A percentile compares a stretch with the other conserved stretches of the same genome.
Conservation (phyloP, 2,797 vertebrate species). For the Coendou prehensilis region DNA sequence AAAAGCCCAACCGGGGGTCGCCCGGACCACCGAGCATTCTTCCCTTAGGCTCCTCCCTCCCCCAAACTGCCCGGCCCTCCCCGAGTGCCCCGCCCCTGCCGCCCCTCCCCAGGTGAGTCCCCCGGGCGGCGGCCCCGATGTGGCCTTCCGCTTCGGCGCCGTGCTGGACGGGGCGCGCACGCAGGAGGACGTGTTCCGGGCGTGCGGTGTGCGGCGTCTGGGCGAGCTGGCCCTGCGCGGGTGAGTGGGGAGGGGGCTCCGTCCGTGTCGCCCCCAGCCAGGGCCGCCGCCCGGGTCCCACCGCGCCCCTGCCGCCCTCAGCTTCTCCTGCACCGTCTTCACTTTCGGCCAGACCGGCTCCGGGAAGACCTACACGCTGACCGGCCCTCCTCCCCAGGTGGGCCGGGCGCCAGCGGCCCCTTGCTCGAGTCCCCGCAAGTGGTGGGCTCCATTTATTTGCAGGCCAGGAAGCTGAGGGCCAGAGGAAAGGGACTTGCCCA, state of each 20-base stretch:
- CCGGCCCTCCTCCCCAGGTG: constrained; percentile 89
- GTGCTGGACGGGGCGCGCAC: constrained; percentile 87
- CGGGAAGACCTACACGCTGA: constrained; percentile 90
- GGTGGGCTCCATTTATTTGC: not conserved
- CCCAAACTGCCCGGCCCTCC: not conserved
- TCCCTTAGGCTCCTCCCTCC: not conserved
- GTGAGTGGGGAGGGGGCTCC: constrained; percentile 76
- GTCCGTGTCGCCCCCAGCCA: rapidly evolving
- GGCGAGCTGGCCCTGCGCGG: constrained; percentile 87
- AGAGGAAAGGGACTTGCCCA: not conserved
- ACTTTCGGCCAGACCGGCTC: constrained; percentile 91
- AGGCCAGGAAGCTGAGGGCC: not conserved
- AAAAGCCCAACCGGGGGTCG: not conserved
- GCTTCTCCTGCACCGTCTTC: constrained; percentile 90
- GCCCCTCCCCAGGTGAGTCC: constrained; percentile 68
- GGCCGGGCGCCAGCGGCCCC: rapidly evolving
- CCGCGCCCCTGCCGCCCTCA: constrained; percentile 68
- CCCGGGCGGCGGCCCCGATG: constrained; percentile 85
- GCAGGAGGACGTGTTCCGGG: constrained; percentile 89
- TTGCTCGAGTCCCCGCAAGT: not conserved
- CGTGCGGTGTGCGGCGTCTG: constrained; percentile 87
- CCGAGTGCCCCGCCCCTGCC: not conserved
- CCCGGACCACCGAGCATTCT: rapidly evolving
- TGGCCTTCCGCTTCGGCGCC: constrained; percentile 87
- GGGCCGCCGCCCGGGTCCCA: not conserved